Evolutionary conservation across 53 echinoderm and acorn worm species (phyloP).

Genomic region (Stichopus horrens): DNA sequence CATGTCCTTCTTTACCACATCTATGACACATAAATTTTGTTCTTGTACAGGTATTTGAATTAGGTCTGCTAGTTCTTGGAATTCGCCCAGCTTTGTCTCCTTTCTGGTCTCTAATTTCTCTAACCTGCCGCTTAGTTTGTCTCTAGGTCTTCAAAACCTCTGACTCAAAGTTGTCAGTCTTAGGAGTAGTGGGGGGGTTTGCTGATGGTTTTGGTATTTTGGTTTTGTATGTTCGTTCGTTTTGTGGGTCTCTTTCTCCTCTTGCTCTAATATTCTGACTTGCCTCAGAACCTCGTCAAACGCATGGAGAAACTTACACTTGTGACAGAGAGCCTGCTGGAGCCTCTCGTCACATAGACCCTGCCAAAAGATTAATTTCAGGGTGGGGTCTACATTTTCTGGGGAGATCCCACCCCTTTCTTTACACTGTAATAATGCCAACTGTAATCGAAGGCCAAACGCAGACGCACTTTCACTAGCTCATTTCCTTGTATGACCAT

Average conservation of each 20-base stretch:
- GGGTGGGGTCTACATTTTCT: neutral
- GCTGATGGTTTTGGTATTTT: too few relatives aligned
- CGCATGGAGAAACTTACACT: neutral
- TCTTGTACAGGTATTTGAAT: too few relatives aligned
- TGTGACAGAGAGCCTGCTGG: neutral
- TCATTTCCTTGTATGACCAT: neutral
- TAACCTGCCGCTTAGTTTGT: too few relatives aligned
- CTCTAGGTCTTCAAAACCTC: too few relatives aligned
- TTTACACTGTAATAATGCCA: neutral
- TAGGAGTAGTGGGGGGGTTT: too few relatives aligned
- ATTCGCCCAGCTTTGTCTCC: too few relatives aligned
- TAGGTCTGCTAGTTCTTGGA: too few relatives aligned
- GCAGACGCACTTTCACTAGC: neutral
- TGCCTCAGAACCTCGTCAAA: neutral
- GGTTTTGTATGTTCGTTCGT: too few relatives aligned
- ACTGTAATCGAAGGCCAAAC: conserved; percentile 3
- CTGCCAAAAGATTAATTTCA: conserved; percentile 32
- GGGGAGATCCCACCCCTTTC: too few relatives aligned
- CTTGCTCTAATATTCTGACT: neutral
- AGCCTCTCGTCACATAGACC: neutral
- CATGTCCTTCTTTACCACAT: neutral
- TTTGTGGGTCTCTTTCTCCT: too few relatives aligned
- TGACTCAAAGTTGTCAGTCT: too few relatives aligned
- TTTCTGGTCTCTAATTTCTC: too few relatives aligned
- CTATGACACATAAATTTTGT: neutral